phyloP scores from a whole-genome alignment of 2,888 invertebrate genomes.

The Lamellibrachia columna region DNA sequence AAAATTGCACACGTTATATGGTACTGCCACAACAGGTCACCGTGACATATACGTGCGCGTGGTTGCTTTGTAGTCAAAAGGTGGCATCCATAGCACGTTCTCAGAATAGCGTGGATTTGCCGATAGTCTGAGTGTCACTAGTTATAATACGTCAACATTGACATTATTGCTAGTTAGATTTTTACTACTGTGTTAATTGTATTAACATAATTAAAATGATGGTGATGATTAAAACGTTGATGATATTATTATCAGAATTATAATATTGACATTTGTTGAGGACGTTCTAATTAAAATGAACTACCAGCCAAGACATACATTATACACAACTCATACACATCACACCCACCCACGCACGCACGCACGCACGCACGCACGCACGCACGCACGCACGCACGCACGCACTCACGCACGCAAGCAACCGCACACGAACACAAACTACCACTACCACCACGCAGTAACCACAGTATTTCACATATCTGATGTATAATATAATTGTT shows the following conservation, averaged over 20 bases:
- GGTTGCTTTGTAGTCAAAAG: not conserved
- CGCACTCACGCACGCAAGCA: not conserved
- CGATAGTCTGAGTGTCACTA: not conserved
- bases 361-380: too few relatives aligned
- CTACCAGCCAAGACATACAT: not conserved
- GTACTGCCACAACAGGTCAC: too few relatives aligned
- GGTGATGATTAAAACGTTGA: conserved; percentile 7
- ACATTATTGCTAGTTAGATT: conserved; percentile 7
- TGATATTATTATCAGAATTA: not conserved
- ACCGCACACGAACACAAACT: not conserved
- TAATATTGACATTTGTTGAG: not conserved
- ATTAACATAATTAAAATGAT: not conserved
- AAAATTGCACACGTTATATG: too few relatives aligned
- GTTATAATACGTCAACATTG: not conserved
- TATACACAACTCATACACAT: too few relatives aligned
- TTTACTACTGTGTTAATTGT: not conserved
- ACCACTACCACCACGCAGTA: too few relatives aligned
- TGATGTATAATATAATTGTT: too few relatives aligned
- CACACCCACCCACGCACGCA: too few relatives aligned
- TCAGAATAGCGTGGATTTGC: not conserved
- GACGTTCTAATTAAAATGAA: not conserved
- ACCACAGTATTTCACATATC: too few relatives aligned
- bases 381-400: not conserved
- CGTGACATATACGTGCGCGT: not conserved
- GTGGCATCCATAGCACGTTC: not conserved